A percentile compares a stretch with the other conserved stretches of the same genome.
phyloP scores from a whole-genome alignment of 2,113 vertebrate genomes.

The Leuciscus idus region DNA sequence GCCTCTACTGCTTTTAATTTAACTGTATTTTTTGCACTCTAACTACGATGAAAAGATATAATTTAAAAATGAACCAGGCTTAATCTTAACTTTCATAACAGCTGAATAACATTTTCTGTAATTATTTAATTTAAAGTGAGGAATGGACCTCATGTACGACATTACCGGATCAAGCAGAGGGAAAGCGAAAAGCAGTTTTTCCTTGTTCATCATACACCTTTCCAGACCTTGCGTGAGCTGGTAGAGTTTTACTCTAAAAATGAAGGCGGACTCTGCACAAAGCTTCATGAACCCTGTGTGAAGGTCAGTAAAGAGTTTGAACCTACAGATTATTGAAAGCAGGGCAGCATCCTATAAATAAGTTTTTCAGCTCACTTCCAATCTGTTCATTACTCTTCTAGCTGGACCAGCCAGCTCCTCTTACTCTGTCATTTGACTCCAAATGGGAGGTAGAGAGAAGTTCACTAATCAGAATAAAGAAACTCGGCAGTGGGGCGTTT shows the following conservation, averaged over 20 bases:
- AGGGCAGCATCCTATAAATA: background rate
- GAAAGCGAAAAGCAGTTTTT: slow-evolving; percentile 45
- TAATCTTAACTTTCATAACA: background rate
- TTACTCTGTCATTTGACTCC: slow-evolving; percentile 51
- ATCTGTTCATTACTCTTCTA: slow-evolving; percentile 9
- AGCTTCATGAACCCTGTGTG: slow-evolving; percentile 57
- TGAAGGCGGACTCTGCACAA: slow-evolving; percentile 56
- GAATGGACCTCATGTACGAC: slow-evolving; percentile 44
- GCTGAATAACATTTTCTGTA: background rate
- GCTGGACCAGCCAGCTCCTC: slow-evolving; percentile 58
- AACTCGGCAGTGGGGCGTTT: slow-evolving; percentile 65
- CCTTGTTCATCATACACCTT: slow-evolving; percentile 54
- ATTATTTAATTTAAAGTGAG: slow-evolving; percentile 57
- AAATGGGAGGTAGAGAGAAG: slow-evolving; percentile 62
- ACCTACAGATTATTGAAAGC: no score
- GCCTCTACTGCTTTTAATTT: background rate
- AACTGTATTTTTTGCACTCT: background rate
- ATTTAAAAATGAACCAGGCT: background rate
- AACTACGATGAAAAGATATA: background rate
- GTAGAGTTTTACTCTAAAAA: slow-evolving; percentile 55
- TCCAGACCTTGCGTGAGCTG: slow-evolving; percentile 54
- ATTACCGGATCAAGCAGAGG: slow-evolving; percentile 61
- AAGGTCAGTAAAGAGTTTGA: slow-evolving; percentile 52
- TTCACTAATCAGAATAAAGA: slow-evolving; percentile 55
- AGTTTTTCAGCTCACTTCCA: background rate